Evolutionary conservation across 1,140 invertebrate species (phyloP), one percentile per base, ranked within the genome.

Genomic region (Saccostrea cuccullata): DNA sequence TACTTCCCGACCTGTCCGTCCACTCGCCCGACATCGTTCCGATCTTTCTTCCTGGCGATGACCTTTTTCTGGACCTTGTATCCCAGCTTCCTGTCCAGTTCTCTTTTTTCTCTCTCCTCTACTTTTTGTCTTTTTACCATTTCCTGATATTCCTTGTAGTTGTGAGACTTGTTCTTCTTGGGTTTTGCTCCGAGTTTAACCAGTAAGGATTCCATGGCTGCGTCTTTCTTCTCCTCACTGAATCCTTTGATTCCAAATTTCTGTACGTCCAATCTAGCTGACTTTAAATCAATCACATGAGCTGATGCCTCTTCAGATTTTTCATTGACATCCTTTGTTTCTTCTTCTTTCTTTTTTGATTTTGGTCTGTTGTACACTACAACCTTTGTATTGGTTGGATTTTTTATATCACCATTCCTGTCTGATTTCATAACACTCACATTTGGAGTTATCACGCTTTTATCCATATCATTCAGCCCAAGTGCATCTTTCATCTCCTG

Each of bases 241-340:
- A 92, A 90, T 83, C 91, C 91, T 70, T 88, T 90, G 26, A 92
- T 92, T 60, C 91, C 91, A 88, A 90, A 91, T 55, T 90, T 92
- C 26, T 86, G 60, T 0, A 92, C 91, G 36, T 92, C 90, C 87
- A 82, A 90, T 73, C 90, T 83, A 20, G 91, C 91, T 67, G 85
- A 84, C 47, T 88, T 89, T 77, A 92, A 83, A 67, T 92, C 87
- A 89, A 92, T 89, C 30, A 82, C 56, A 13, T 26, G 20, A 58
- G 8, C 64, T n/a, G 82, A 60, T 55, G 2, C 55, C 64, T 47
- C 84, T 26, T 55, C 12, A 12, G 23, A 30, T 36, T 58, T 77
- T 64, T 85, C 73, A 58, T 4, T 15, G 5, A 36, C 11, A 47
- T 87, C 26, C n/a, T 6, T 36, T 15, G 60, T 77, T 15, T 73